Percentiles rank a stretch among this genome's conserved stretches.
These are phyloP conservation scores for Numenius arquata DNA, from an alignment of 2,113 vertebrate genomes.

Conservation along the genomic window DNA sequence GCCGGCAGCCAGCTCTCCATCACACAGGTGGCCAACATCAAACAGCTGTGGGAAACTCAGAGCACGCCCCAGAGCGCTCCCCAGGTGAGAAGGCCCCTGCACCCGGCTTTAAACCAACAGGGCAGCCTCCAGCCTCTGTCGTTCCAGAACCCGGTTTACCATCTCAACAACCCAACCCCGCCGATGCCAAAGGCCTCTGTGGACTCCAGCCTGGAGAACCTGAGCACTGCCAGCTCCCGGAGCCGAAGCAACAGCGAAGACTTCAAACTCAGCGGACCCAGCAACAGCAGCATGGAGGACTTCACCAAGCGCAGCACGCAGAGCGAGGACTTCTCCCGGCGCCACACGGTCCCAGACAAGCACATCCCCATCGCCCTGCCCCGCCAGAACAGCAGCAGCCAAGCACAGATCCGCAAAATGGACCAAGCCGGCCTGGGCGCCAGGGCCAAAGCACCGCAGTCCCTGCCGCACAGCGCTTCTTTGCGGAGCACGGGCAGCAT, in stretches of 20 bases:
- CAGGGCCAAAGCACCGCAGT: constrained; percentile 74
- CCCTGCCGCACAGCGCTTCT: constrained; percentile 80
- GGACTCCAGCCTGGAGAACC: constrained; percentile 92
- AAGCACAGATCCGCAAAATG: constrained; percentile 84
- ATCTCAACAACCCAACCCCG: constrained; percentile 82
- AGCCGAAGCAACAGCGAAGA: constrained; percentile 90
- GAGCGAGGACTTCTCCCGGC: constrained; percentile 80
- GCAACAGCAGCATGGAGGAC: constrained; percentile 89
- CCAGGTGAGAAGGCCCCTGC: constrained; percentile 87
- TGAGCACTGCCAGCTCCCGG: constrained; percentile 89
- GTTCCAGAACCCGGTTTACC: constrained; percentile 96
- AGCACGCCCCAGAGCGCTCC: constrained; percentile 88
- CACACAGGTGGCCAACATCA: constrained; percentile 74
- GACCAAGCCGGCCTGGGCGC: constrained; percentile 82
- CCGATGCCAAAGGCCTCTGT: constrained; percentile 73
- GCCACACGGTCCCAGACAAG: constrained; percentile 62
- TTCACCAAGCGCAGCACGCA: constrained; percentile 79
- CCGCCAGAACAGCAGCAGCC: constrained; percentile 85
- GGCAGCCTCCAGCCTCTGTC: constrained; percentile 89
- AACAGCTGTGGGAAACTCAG: constrained; percentile 78
- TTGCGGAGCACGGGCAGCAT: constrained; percentile 83
- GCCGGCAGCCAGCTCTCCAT: constrained; percentile 87
- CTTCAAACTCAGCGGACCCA: constrained; percentile 78
- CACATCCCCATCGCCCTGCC: constrained; percentile 80
- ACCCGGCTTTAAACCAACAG: constrained; percentile 83